Evolutionary conservation across 2,888 invertebrate species (phyloP), one percentile per base, ranked within the genome.

Genomic region (Synanthedon tipuliformis): DNA sequence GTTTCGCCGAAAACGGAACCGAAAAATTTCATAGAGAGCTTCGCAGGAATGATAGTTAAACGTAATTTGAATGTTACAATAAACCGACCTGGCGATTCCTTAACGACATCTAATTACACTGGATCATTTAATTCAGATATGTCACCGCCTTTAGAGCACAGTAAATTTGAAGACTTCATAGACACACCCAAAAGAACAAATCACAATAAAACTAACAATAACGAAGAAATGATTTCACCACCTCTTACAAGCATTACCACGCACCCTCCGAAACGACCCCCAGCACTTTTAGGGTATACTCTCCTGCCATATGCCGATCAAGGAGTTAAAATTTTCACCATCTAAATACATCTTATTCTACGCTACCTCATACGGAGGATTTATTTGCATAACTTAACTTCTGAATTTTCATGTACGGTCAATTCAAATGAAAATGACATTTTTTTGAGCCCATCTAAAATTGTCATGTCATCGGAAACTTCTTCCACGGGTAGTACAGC

Each of bases 11-110:
- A 69, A 49, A 83, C 88, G 59, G 84, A 87, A 58, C 77, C 85
- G 23, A 84, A 90, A 68, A 89, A 90, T 66, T 90, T 89, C 59
- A 90, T 90, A 52, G 90, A 90, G 61, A 78, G 70, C 55, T 81
- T 78, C 60, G 78, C 81, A 4, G 86, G 85, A 57, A 82, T 78
- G 0, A 72, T 81, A 8, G 63, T 78, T 13, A 75, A 73, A 56
- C 78, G 81, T 41, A 64, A 61, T 49, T 65, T 64, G 11, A 58
- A 60, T 41, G 51, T 51, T 11, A 23, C 4, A 4, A 23, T n/a
- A 23, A 50, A 18, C 34, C 45, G 7, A 45, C n/a, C n/a, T 13
- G n/a, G 1, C 12, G 45, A 45, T 45, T 13, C 45, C 4, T 3
- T n/a, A 45, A 45, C 15, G 4, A n/a, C n/a, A 12, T 53, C 45